These are phyloP conservation scores for Rhagologus leucostigma DNA, from an alignment of 2,113 vertebrate genomes.

Conservation along the genomic window DNA sequence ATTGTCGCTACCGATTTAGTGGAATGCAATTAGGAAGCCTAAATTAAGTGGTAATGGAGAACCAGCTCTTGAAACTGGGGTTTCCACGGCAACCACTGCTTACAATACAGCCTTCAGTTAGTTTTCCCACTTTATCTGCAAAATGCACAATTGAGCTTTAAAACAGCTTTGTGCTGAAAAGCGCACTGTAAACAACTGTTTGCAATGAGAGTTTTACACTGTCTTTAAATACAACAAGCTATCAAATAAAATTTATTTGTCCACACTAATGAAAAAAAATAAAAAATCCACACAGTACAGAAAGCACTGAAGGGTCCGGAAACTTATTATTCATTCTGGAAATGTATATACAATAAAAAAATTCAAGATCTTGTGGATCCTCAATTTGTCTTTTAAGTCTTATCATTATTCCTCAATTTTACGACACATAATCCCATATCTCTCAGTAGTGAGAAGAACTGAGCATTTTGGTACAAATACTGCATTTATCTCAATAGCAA, in stretches of 20 bases:
- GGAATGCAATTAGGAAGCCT: conserved; percentile 99
- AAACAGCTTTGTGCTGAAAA: conserved; percentile 90
- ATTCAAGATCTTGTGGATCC: not conserved
- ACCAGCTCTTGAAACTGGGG: conserved; percentile 94
- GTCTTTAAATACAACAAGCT: conserved; percentile 89
- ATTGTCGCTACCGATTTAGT: conserved; percentile 94
- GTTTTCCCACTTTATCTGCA: conserved; percentile 99
- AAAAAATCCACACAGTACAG: conserved; percentile 33
- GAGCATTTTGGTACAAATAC: conserved; percentile 34
- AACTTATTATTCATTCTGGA: conserved; percentile 49
- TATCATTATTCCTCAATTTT: conserved; percentile 57
- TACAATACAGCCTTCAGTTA: conserved; percentile 98
- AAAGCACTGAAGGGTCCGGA: conserved; percentile 31
- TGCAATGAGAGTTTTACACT: conserved; percentile 83
- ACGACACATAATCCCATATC: conserved; percentile 22
- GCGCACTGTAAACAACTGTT: conserved; percentile 90
- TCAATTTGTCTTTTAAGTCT: conserved; percentile 52
- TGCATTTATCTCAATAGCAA: not conserved
- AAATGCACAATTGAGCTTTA: conserved; percentile 99
- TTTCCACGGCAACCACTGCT: conserved; percentile 96
- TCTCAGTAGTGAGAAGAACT: conserved; percentile 5
- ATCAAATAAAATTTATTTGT: conserved; percentile 88
- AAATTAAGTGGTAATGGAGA: conserved; percentile 99
- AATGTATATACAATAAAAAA: conserved; percentile 36
- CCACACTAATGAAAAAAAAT: conserved; percentile 63